Evolutionary conservation across 2,888 invertebrate genomes (phyloP).

Genomic region (Mimumesa dahlbomi): DNA sequence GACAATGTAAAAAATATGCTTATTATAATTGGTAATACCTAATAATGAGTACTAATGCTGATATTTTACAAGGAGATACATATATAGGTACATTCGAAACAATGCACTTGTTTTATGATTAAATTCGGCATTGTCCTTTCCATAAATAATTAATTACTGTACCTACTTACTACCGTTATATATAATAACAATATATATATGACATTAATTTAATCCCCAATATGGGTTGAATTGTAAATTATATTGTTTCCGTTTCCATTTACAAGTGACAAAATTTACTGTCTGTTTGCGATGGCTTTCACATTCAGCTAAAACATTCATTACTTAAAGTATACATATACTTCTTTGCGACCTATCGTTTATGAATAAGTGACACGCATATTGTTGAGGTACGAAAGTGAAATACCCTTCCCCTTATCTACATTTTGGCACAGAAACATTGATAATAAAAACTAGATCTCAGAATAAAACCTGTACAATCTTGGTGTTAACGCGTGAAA

Average conservation of each 20-base stretch:
- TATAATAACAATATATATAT: slow-evolving; percentile 61
- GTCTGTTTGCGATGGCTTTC: slow-evolving; percentile 39
- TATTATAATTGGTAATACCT: slow-evolving; percentile 78
- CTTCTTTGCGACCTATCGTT: slow-evolving; percentile 43
- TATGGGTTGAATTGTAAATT: slow-evolving; percentile 68
- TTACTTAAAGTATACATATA: slow-evolving; percentile 51
- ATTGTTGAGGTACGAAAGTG: slow-evolving; percentile 35
- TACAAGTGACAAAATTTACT: slow-evolving; percentile 55
- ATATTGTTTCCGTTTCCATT: slow-evolving; percentile 54
- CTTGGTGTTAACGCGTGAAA: slow-evolving; percentile 19
- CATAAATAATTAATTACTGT: slow-evolving; percentile 63
- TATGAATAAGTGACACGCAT: slow-evolving; percentile 54
- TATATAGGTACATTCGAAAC: slow-evolving; percentile 73
- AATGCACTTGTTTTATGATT: slow-evolving; percentile 65
- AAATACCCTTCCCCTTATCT: slow-evolving; percentile 26
- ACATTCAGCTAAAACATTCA: slow-evolving; percentile 51
- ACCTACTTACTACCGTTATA: slow-evolving; percentile 64
- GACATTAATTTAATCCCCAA: slow-evolving; percentile 65
- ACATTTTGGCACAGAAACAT: slow-evolving; percentile 61
- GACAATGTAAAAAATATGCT: slow-evolving; percentile 79
- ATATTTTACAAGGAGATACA: slow-evolving; percentile 78
- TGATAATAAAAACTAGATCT: slow-evolving; percentile 63
- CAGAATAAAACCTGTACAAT: slow-evolving; percentile 32
- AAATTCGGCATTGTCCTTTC: slow-evolving; percentile 62
- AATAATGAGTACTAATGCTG: slow-evolving; percentile 76